Conservation (phyloP, 2,797 vertebrate genomes). For the Tinamus major region DNA sequence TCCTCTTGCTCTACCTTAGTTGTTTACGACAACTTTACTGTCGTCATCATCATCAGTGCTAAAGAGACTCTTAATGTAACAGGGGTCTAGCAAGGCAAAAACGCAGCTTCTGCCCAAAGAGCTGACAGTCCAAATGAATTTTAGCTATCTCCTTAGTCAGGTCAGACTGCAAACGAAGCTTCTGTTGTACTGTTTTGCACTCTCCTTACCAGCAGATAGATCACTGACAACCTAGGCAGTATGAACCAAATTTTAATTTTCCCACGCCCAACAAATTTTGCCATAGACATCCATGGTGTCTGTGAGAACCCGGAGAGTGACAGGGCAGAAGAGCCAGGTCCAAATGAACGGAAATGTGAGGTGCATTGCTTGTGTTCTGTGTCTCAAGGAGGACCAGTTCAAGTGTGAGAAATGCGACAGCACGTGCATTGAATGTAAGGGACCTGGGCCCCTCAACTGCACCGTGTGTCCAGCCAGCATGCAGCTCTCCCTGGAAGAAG, state of each 20-base stretch:
- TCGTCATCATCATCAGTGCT: background rate
- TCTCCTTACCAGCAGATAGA: background rate
- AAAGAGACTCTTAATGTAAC: background rate
- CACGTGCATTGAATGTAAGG: conserved; percentile 89
- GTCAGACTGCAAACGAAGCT: background rate
- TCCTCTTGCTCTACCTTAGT: background rate
- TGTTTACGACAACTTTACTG: background rate
- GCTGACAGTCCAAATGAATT: background rate
- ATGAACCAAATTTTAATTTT: background rate
- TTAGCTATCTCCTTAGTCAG: background rate
- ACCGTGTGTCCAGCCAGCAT: conserved; percentile 81
- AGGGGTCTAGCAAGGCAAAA: background rate
- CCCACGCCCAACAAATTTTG: background rate
- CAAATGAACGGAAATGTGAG: background rate
- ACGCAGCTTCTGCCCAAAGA: background rate
- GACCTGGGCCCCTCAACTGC: conserved; percentile 85
- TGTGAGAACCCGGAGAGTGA: background rate
- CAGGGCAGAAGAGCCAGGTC: background rate
- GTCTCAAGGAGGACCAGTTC: conserved; percentile 63
- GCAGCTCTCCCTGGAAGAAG: conserved; percentile 81
- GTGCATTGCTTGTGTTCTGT: background rate
- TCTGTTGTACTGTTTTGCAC: background rate
- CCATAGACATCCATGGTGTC: background rate
- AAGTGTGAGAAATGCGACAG: conserved; percentile 84
- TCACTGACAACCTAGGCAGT: background rate